phyloP scores from a whole-genome alignment of 2,113 vertebrate genomes.

The Siniperca knerii region DNA sequence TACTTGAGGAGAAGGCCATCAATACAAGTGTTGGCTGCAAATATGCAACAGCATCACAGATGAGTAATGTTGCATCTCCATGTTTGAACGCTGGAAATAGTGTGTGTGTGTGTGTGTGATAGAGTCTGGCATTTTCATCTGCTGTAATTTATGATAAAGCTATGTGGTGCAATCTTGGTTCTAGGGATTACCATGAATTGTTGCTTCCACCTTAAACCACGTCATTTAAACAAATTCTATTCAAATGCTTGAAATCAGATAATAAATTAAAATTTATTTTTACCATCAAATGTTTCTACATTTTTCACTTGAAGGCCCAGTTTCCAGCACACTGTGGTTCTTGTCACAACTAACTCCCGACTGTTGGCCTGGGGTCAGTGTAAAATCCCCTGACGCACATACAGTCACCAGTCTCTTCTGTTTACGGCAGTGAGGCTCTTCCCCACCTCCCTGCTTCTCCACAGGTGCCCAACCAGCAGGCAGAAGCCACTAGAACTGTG shows the following conservation, averaged over 20 bases:
- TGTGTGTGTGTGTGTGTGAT: not conserved
- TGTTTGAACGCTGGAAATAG: not conserved
- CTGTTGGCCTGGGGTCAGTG: not conserved
- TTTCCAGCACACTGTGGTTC: not conserved
- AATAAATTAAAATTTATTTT: not conserved
- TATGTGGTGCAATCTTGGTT: not conserved
- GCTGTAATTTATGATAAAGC: not conserved
- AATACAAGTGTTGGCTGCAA: conserved; percentile 12
- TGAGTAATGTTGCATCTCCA: conserved; percentile 2
- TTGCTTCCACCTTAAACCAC: not conserved
- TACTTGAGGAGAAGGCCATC: conserved; percentile 5
- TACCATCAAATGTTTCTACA: not conserved
- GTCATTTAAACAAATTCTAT: not conserved
- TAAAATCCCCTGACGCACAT: not conserved
- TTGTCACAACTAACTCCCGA: conserved; percentile 2
- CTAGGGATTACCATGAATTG: not conserved
- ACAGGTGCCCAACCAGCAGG: conserved; percentile 14
- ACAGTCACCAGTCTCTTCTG: not conserved
- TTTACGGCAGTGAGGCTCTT: not conserved
- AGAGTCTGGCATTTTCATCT: not conserved
- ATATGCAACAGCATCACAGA: not conserved
- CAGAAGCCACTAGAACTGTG: conserved; percentile 11
- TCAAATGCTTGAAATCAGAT: not conserved
- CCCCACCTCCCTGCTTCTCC: conserved; percentile 9
- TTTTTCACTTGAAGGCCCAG: not conserved